These are phyloP conservation scores for Hippoglossus stenolepis DNA, from an alignment of 2,113 vertebrate species.

Conservation along the genomic window DNA sequence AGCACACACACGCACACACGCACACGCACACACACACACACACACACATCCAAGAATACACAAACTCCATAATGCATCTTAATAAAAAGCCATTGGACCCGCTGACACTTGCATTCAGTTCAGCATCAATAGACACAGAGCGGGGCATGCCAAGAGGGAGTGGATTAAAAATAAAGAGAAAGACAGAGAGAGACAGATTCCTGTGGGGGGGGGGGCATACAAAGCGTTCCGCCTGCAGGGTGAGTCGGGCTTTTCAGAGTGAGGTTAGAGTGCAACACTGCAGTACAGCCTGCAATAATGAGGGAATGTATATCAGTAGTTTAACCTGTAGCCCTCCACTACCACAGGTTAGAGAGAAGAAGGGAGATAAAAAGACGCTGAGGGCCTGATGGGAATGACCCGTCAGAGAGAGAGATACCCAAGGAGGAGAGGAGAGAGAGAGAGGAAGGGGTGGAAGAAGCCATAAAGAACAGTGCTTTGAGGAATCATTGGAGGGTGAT, in stretches of 20 bases:
- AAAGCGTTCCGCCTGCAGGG: constrained; percentile 61
- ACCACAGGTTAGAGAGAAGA: constrained; percentile 30
- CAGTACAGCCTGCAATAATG: constrained; percentile 35
- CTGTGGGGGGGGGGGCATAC: constrained; percentile 34
- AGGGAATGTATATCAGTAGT: constrained; percentile 43
- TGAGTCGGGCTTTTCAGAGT: constrained; percentile 38
- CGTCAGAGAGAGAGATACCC: not conserved
- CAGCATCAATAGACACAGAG: constrained; percentile 73
- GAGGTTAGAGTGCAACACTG: constrained; percentile 60
- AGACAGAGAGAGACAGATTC: constrained; percentile 32
- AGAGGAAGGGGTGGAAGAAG: no score
- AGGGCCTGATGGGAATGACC: constrained; percentile 6
- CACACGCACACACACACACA: constrained; percentile 16
- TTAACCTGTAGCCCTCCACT: constrained; percentile 45
- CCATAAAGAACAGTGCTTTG: no score
- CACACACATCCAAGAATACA: constrained; percentile 6
- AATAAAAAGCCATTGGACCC: constrained; percentile 61
- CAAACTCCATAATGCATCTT: constrained; percentile 70
- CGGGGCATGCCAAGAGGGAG: constrained; percentile 70
- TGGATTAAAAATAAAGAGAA: constrained; percentile 73
- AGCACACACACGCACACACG: constrained; percentile 6
- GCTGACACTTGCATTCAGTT: constrained; percentile 76
- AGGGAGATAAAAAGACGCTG: constrained; percentile 13
- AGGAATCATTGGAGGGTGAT: no score
- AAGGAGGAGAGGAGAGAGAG: not conserved